Percentiles rank a stretch among this genome's conserved stretches.
Evolutionary conservation across 2,888 invertebrate genomes (phyloP).

Genomic region (Helobdella robusta): DNA sequence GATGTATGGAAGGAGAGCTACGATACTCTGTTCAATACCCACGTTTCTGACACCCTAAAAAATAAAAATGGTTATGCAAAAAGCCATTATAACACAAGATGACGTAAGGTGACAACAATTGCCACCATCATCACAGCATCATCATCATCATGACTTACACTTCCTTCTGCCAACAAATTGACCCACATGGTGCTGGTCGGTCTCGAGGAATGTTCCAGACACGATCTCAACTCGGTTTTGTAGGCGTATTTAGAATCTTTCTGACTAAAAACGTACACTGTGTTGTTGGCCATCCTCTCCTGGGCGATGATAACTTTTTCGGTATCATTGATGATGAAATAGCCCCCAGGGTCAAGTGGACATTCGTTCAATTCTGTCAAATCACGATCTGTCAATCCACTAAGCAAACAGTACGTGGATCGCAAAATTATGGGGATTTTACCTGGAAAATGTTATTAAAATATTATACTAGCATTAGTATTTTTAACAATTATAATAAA

Average conservation of each 20-base stretch:
- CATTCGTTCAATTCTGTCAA: constrained; percentile 98
- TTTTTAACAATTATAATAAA: too few relatives aligned
- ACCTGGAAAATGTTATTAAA: too few relatives aligned
- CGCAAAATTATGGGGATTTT: constrained; percentile 99
- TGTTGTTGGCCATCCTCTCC: constrained; percentile 99
- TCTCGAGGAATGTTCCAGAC: constrained; percentile 75
- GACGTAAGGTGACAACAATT: too few relatives aligned
- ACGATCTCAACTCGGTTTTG: constrained; percentile 94
- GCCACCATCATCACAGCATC: too few relatives aligned
- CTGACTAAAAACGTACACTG: constrained; percentile 98
- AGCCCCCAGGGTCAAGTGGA: constrained; percentile 96
- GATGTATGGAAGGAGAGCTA: constrained; percentile 93
- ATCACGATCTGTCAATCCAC: constrained; percentile 86
- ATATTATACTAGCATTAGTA: too few relatives aligned
- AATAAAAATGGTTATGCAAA: neutral
- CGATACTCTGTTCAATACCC: constrained; percentile 94
- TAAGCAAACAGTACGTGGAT: constrained; percentile 89
- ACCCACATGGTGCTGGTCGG: constrained; percentile 98
- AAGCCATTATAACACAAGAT: too few relatives aligned
- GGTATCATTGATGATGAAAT: constrained; percentile 98
- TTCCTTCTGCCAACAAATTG: constrained; percentile 98
- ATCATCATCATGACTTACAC: too few relatives aligned
- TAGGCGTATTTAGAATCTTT: constrained; percentile 98
- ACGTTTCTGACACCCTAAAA: constrained; percentile 57
- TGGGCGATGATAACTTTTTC: constrained; percentile 97